Conservation (phyloP, 2,888 invertebrate species). For the Platycheirus rosarum region DNA sequence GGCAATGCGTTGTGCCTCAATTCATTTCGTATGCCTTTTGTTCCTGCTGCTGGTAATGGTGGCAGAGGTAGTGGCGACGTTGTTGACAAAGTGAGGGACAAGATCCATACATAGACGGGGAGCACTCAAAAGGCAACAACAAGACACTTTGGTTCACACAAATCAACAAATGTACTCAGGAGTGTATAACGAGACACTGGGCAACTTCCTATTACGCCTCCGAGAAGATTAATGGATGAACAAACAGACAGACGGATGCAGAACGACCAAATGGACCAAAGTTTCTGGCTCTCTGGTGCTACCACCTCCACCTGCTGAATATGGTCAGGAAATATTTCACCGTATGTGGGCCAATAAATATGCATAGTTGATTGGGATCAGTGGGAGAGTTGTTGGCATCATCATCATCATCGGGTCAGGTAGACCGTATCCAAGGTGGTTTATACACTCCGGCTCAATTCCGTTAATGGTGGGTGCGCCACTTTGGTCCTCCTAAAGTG, state of each 20-base stretch:
- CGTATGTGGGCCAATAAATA: constrained; percentile 82
- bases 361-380: constrained; percentile 76
- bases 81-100: constrained; percentile 6
- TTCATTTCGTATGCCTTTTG: constrained; percentile 74
- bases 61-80: neutral
- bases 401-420: constrained; percentile 68
- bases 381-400: constrained; percentile 71
- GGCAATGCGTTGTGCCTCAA: constrained; percentile 60
- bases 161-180: constrained; percentile 72
- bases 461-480: constrained; percentile 74
- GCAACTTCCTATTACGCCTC: constrained; percentile 68
- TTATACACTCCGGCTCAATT: constrained; percentile 72
- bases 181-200: constrained; percentile 70
- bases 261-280: constrained; percentile 58
- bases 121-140: constrained; percentile 69
- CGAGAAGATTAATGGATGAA: constrained; percentile 73
- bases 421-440: constrained; percentile 74
- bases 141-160: constrained; percentile 72
- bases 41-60: constrained; percentile 8
- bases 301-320: neutral
- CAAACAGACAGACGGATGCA: constrained; percentile 64
- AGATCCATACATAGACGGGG: constrained; percentile 15
- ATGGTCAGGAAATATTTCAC: constrained; percentile 80
- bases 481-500: constrained; percentile 72
- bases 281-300: constrained; percentile 9